These are phyloP conservation scores for Acronicta aceris DNA, from an alignment of 2,888 invertebrate species.

Conservation along the genomic window DNA sequence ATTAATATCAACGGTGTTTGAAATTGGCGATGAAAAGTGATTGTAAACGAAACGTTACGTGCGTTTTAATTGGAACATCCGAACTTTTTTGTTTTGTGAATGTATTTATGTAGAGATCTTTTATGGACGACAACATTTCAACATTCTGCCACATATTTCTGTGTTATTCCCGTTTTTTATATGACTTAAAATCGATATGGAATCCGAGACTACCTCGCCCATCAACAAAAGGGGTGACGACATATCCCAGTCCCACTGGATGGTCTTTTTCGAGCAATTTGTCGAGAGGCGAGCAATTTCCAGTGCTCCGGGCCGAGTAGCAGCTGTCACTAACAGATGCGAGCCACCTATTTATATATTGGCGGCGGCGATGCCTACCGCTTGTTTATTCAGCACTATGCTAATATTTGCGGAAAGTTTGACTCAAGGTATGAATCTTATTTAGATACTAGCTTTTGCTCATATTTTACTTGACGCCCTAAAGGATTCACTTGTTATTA, in stretches of 20 bases:
- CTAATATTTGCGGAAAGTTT: slow-evolving; percentile 8
- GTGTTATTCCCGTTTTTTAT: too few relatives aligned
- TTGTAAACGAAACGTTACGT: background rate
- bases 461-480: too few relatives aligned
- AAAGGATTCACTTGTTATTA: too few relatives aligned
- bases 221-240: slow-evolving; percentile 2
- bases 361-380: slow-evolving; percentile 8
- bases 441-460: too few relatives aligned
- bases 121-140: too few relatives aligned
- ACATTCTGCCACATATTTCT: too few relatives aligned
- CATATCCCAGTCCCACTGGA: background rate
- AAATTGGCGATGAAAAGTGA: background rate
- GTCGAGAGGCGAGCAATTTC: slow-evolving; percentile 34
- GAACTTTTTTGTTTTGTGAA: too few relatives aligned
- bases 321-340: slow-evolving; percentile 42
- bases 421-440: background rate
- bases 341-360: slow-evolving; percentile 20
- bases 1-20: slow-evolving; percentile 19
- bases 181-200: too few relatives aligned
- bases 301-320: slow-evolving; percentile 17
- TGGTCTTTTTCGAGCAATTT: slow-evolving; percentile 27
- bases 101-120: too few relatives aligned
- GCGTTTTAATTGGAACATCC: too few relatives aligned
- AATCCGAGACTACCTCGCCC: background rate
- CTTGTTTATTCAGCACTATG: slow-evolving; percentile 20